A percentile compares a stretch with the other conserved stretches of the same genome.
Conservation (phyloP, 1,140 invertebrate genomes). For the Venturia canescens region DNA sequence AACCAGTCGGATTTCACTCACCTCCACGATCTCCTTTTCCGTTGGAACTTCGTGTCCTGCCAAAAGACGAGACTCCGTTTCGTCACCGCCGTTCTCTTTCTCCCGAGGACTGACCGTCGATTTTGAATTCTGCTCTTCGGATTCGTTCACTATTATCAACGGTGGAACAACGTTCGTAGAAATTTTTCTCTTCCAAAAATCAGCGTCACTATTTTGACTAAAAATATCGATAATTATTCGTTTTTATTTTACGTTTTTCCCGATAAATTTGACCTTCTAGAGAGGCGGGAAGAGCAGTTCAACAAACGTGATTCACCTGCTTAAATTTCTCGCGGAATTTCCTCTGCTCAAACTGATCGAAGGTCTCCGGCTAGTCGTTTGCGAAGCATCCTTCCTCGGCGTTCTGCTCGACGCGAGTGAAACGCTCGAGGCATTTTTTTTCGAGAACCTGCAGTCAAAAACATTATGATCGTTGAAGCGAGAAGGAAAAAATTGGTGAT, state of each 20-base stretch:
- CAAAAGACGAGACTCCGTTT: background rate
- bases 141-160: conserved; percentile 49
- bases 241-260: too few relatives aligned
- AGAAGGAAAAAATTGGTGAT: background rate
- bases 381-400: conserved; percentile 49
- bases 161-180: conserved; percentile 36
- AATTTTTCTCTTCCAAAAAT: conserved; percentile 31
- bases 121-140: background rate
- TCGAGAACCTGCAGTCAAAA: conserved; percentile 59
- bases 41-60: background rate
- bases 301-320: too few relatives aligned
- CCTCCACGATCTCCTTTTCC: conserved; percentile 36
- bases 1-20: conserved; percentile 45
- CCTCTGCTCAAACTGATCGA: conserved; percentile 58
- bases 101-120: background rate
- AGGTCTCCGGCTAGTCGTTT: conserved; percentile 46
- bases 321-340: conserved; percentile 48
- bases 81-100: conserved; percentile 25
- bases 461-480: background rate
- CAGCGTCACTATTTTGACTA: conserved; percentile 21
- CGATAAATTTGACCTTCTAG: too few relatives aligned
- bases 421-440: conserved; percentile 55
- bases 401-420: conserved; percentile 57
- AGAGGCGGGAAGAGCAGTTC: too few relatives aligned
- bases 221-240: conserved; percentile 7